Percentiles rank a stretch among this genome's conserved stretches.
phyloP scores from a whole-genome alignment of 1,140 invertebrate species.

The Zaprionus davidi region DNA sequence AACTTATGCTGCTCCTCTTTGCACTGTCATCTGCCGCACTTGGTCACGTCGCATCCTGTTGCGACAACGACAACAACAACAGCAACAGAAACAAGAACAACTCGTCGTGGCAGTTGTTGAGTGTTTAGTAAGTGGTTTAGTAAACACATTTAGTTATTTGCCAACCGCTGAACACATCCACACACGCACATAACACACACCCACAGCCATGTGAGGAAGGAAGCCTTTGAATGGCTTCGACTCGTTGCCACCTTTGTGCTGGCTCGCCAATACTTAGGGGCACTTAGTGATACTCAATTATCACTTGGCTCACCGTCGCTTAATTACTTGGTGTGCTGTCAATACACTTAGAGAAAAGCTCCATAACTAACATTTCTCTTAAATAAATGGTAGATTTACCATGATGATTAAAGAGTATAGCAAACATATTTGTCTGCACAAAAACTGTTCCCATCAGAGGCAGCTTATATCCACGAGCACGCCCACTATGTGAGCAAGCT shows the following conservation, averaged over 20 bases:
- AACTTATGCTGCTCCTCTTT: slow-evolving; percentile 23
- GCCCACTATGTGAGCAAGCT: slow-evolving; percentile 46
- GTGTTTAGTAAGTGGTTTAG: slow-evolving; percentile 83
- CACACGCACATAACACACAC: slow-evolving; percentile 32
- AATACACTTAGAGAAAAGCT: slow-evolving; percentile 27
- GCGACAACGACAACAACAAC: slow-evolving; percentile 20
- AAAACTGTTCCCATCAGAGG: slow-evolving; percentile 16
- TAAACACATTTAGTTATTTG: slow-evolving; percentile 83
- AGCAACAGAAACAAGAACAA: slow-evolving; percentile 13
- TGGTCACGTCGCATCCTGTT: slow-evolving; percentile 68
- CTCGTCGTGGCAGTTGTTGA: slow-evolving; percentile 65
- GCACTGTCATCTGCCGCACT: slow-evolving; percentile 55
- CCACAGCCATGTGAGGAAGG: slow-evolving; percentile 33
- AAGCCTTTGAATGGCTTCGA: slow-evolving; percentile 31
- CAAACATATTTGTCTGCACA: slow-evolving; percentile 18
- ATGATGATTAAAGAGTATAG: neutral
- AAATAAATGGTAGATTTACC: no score
- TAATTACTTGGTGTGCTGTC: slow-evolving; percentile 65
- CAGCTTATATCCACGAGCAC: slow-evolving; percentile 21
- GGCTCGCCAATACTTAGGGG: slow-evolving; percentile 60
- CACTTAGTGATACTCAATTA: slow-evolving; percentile 82
- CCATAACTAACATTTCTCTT: neutral
- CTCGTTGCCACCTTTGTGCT: slow-evolving; percentile 28
- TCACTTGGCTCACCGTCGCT: slow-evolving; percentile 66
- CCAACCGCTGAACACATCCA: slow-evolving; percentile 58